Percentiles rank a stretch among this genome's conserved stretches.
These are phyloP conservation scores for Tetraneura akinire DNA, from an alignment of 1,140 invertebrate species.

Conservation along the genomic window DNA sequence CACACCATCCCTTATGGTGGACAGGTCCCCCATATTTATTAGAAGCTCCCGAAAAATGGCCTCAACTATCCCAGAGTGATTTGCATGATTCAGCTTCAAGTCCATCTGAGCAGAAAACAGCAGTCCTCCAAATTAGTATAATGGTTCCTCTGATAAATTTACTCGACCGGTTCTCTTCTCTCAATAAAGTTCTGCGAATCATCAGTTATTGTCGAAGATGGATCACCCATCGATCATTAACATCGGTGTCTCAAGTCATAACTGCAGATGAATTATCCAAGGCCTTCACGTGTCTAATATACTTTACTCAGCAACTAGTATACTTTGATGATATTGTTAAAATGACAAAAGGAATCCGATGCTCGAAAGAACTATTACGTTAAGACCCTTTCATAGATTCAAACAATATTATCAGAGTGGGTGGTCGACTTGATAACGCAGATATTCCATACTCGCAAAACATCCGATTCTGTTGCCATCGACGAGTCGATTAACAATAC, in stretches of 20 bases:
- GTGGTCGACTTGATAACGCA: conserved; percentile 52
- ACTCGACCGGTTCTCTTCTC: background rate
- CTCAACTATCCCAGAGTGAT: background rate
- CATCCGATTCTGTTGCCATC: conserved; percentile 54
- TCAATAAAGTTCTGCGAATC: background rate
- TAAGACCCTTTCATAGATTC: conserved; percentile 37
- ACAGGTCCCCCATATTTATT: conserved; percentile 30
- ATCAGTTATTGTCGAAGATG: background rate
- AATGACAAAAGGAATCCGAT: background rate
- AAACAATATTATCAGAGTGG: conserved; percentile 53
- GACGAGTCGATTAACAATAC: background rate
- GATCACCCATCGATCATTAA: background rate
- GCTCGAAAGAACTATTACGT: background rate
- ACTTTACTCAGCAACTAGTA: background rate
- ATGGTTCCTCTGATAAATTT: background rate
- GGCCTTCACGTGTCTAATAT: background rate
- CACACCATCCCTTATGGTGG: too few species aligned
- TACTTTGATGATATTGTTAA: background rate
- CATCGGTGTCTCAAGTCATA: background rate
- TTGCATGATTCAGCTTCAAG: background rate
- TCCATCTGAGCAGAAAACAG: background rate
- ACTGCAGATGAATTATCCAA: background rate
- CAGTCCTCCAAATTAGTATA: background rate
- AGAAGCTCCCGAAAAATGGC: background rate
- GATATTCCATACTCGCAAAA: conserved; percentile 34